Base-by-base conservation (phyloP, 2,888 invertebrate genomes). In the Luffia ferchaultella region DNA sequence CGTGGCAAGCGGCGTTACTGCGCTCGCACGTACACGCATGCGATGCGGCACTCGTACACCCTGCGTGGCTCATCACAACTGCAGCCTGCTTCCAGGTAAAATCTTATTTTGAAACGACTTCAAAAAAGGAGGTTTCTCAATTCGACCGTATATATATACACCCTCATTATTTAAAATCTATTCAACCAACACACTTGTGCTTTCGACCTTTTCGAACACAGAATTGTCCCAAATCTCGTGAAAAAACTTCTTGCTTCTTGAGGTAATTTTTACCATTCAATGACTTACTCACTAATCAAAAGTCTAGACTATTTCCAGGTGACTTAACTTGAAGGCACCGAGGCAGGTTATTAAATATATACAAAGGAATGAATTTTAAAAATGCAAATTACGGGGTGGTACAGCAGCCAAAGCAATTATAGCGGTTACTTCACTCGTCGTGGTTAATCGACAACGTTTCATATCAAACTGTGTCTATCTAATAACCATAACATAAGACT, bases 1-100 rank as follows among this genome's bases (percentile, higher is more conserved):
- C 96, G n/a, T 96, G 96, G 95, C 90, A 94, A 66, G 93, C 90
- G 16, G 90, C 93, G 1, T 80, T 96, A 1, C 88, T 93, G 62
- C 90, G 94, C 60, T 90, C 94, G 63, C 91, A 93, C 57, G 89
- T 91, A 42, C 95, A 96, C 67, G 92, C 93, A 3, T 96, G 96
- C 67, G 96, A 96, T 69, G 95, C 93, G 1, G 93, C 93, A 1
- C 85, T 96, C 42, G 86, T 95, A 45, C 91, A 93, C 20, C 85
- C 89, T 2, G 89, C 90, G 52, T 96, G 96, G 95, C 87, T 96
- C 9, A 82, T 95, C 42, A 95, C 95, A 19, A 93, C 95, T 0
- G 91, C 93, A 9, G 92, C 93, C 2, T 96, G 96, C 65, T 96
- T 96, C 68, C 91, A 92, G 66, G 85, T 83, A 55, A 41, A 2